A percentile compares a stretch with the other conserved stretches of the same genome.
phyloP scores from a whole-genome alignment of 2,797 vertebrate genomes.

The Phaenicophaeus curvirostris region DNA sequence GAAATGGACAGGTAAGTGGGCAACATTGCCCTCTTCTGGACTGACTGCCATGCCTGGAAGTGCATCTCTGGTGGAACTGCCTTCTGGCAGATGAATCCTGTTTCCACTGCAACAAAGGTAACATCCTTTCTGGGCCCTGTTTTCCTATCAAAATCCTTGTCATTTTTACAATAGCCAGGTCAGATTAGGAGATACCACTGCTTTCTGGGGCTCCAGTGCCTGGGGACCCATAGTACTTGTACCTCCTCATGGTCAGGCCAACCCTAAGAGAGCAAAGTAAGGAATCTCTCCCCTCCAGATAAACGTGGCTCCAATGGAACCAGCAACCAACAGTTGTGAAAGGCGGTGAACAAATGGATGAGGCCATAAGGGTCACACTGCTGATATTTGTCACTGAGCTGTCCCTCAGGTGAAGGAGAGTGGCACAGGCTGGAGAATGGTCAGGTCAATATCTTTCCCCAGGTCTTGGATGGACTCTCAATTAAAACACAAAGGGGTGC shows the following conservation, averaged over 20 bases:
- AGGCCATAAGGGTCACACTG: not conserved
- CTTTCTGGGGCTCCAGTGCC: not conserved
- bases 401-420: not conserved
- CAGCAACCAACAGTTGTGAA: not conserved
- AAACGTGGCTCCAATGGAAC: not conserved
- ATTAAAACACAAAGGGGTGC: not conserved
- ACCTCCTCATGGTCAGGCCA: not conserved
- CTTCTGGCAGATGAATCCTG: not conserved
- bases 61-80: not conserved
- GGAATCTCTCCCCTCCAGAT: not conserved
- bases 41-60: not conserved
- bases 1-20: not conserved
- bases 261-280: not conserved
- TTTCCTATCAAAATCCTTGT: not conserved
- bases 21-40: slow-evolving; percentile 63
- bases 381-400: not conserved
- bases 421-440: not conserved
- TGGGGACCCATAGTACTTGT: not conserved
- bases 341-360: not conserved
- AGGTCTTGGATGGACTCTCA: not conserved
- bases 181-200: not conserved
- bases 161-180: not conserved
- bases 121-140: not conserved
- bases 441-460: not conserved
- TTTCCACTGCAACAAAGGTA: not conserved